A percentile compares a stretch with the other conserved stretches of the same genome.
phyloP scores from a whole-genome alignment of 30 jellyfish, hydroid and myxozoan species.

The Chironex yamaguchii region DNA sequence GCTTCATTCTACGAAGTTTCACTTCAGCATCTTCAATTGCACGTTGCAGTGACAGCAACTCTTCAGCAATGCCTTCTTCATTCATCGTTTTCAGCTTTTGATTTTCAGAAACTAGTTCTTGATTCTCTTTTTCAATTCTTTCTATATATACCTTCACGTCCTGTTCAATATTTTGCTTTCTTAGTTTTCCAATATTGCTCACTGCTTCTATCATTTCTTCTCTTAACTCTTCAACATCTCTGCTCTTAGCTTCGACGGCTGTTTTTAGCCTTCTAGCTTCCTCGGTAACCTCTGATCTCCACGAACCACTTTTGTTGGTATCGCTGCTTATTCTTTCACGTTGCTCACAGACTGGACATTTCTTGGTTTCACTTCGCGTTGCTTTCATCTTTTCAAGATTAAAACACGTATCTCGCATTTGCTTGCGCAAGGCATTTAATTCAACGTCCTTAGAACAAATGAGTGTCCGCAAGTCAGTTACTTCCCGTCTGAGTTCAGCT shows the following conservation, averaged over 20 bases:
- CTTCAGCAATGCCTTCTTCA: constrained; percentile 78
- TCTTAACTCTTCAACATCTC: constrained; percentile 64
- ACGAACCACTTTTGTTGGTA: not conserved
- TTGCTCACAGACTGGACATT: not conserved
- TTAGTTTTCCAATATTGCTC: constrained; percentile 58
- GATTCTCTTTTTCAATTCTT: not conserved
- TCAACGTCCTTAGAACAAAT: not conserved
- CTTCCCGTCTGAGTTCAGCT: not conserved
- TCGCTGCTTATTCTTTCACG: not conserved
- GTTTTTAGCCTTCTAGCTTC: constrained; percentile 9
- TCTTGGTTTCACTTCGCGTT: not conserved
- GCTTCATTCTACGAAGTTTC: constrained; percentile 21
- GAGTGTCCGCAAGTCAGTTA: not conserved
- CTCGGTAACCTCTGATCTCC: not conserved
- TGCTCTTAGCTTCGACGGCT: constrained; percentile 57
- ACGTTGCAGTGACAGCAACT: constrained; percentile 73
- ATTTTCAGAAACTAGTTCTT: constrained; percentile 30
- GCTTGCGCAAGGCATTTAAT: not conserved
- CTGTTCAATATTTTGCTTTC: constrained; percentile 1
- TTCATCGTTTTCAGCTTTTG: constrained; percentile 11
- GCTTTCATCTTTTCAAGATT: not conserved
- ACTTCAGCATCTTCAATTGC: constrained; percentile 69
- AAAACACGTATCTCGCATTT: not conserved
- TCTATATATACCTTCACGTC: not conserved
- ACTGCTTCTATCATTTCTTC: constrained; percentile 73